Conservation (phyloP, 1,140 invertebrate species). For the Tetragonula clypearis region DNA sequence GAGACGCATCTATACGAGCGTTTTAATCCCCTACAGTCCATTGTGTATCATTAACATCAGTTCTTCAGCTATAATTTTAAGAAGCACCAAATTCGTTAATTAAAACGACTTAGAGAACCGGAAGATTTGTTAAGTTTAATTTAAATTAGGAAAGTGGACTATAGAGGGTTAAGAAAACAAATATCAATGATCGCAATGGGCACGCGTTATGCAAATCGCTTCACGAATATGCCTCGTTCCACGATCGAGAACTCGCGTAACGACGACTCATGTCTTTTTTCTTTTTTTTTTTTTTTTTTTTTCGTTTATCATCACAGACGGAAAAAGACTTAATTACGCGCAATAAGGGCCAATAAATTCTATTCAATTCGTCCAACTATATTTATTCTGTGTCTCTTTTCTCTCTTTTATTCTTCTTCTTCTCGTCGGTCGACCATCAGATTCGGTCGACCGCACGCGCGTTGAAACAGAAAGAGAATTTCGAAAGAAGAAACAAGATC, state of each 20-base stretch:
- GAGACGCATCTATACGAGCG: conserved; percentile 30
- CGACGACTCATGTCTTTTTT: not conserved
- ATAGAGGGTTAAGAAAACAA: conserved; percentile 51
- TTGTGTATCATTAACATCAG: not conserved
- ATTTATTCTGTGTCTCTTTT: not conserved
- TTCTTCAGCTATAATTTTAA: not conserved
- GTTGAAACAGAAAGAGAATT: conserved; percentile 21
- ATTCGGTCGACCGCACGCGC: not conserved
- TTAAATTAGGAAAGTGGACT: not conserved
- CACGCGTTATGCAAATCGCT: conserved; percentile 30
- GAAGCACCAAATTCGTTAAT: not conserved
- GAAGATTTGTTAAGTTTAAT: not conserved
- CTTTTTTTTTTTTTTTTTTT: conserved; percentile 23
- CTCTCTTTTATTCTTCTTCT: not conserved
- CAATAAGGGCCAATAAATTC: not conserved
- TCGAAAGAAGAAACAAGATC: conserved; percentile 17
- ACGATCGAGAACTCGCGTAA: conserved; percentile 29
- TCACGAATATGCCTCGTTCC: conserved; percentile 36
- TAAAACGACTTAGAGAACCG: not conserved
- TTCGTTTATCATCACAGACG: conserved; percentile 63
- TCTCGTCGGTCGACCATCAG: conserved; percentile 20
- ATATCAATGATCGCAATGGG: conserved; percentile 41
- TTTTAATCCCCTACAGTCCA: conserved; percentile 26
- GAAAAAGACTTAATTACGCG: conserved; percentile 57
- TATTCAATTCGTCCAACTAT: not conserved